Evolutionary conservation across 2,888 invertebrate species (phyloP).

Genomic region (Mesorhabditis spiculigera): DNA sequence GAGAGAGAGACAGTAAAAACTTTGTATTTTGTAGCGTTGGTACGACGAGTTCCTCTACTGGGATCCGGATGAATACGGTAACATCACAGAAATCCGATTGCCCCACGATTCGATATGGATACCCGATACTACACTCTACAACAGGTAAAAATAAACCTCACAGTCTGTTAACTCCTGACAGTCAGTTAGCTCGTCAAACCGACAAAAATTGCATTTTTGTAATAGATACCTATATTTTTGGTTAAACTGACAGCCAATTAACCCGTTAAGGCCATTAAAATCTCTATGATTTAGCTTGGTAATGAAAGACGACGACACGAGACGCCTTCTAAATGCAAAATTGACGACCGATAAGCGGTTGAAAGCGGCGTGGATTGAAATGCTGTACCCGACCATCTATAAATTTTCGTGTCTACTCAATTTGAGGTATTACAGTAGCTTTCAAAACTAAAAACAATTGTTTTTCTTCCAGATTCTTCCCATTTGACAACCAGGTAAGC

Average conservation of each 20-base stretch:
- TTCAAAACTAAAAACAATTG: not conserved
- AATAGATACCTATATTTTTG: too few relatives aligned
- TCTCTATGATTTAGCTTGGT: constrained; percentile 32
- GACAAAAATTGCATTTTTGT: not conserved
- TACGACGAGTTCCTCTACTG: constrained; percentile 56
- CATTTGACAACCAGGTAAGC: constrained; percentile 51
- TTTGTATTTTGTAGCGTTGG: constrained; percentile 54
- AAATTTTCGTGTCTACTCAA: constrained; percentile 55
- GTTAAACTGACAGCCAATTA: too few relatives aligned
- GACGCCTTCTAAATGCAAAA: constrained; percentile 54
- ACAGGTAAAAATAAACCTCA: constrained; percentile 28
- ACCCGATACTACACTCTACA: constrained; percentile 56
- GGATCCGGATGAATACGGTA: constrained; percentile 48
- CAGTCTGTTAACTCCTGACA: too few relatives aligned
- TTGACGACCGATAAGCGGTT: constrained; percentile 46
- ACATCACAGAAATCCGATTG: constrained; percentile 51
- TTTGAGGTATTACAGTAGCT: constrained; percentile 10
- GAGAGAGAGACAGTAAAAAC: too few relatives aligned
- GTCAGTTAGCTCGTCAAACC: not conserved
- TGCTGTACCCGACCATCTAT: constrained; percentile 56
- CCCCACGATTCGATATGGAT: constrained; percentile 55
- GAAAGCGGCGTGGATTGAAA: constrained; percentile 35
- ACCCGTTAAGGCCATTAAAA: too few relatives aligned
- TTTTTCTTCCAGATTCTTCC: constrained; percentile 39
- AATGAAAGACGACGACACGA: constrained; percentile 55